These are phyloP conservation scores for Ostrea denselamellosa DNA, from an alignment of 1,140 invertebrate genomes.

Conservation along the genomic window DNA sequence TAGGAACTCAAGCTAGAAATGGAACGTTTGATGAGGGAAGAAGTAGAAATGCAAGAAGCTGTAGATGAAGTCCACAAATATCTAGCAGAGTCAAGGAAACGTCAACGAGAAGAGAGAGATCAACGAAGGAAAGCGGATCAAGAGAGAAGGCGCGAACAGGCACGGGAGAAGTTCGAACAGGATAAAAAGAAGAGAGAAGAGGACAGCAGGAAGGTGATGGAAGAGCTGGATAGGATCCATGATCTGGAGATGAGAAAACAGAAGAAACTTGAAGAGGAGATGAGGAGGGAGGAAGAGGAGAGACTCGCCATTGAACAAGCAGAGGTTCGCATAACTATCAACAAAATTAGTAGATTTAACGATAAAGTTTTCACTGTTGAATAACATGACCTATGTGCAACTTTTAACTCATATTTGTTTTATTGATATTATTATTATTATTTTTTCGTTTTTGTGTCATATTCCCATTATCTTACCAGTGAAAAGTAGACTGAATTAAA, in stretches of 20 bases:
- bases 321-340: conserved; percentile 58
- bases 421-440: no score
- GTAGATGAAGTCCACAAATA: conserved; percentile 69
- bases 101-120: conserved; percentile 69
- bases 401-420: no score
- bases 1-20: conserved; percentile 70
- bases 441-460: no score
- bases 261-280: conserved; percentile 64
- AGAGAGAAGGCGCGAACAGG: conserved; percentile 67
- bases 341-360: not conserved
- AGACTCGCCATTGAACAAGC: conserved; percentile 65
- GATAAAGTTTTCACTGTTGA: not conserved
- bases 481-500: not conserved
- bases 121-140: conserved; percentile 66
- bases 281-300: conserved; percentile 67
- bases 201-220: conserved; percentile 65
- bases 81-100: conserved; percentile 62
- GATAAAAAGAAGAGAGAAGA: conserved; percentile 66
- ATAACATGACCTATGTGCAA: no score
- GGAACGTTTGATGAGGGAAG: conserved; percentile 65
- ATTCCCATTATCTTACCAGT: not conserved
- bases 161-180: conserved; percentile 61
- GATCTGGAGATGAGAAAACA: conserved; percentile 66
- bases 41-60: conserved; percentile 64
- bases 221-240: conserved; percentile 67